Evolutionary conservation across 2,888 invertebrate genomes (phyloP), one percentile per base, ranked within the genome.

Genomic region (Cheilosia pagana): DNA sequence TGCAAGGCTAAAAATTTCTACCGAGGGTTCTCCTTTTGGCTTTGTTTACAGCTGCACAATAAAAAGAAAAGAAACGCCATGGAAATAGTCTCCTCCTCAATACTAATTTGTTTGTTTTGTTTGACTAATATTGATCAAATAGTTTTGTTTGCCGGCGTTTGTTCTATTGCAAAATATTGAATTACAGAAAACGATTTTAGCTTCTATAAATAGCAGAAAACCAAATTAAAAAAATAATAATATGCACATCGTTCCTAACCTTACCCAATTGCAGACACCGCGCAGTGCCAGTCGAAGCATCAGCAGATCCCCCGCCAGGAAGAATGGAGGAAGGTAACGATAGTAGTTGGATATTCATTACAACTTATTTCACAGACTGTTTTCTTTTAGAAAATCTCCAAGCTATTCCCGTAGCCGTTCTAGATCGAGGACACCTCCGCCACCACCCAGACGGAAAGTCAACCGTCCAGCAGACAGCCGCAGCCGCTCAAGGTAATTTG

Each of bases 211-310:
- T 67, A 67, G 59, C 16, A 6, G 23, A 65, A 63, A 31, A 41
- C 35, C 39, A 25, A 60, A 43, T 41, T 68, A 7, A 31, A 16
- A 19, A 23, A 53, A 52, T 53, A 67, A 78, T 59, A 71, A 41
- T 68, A 82, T 83, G 78, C 50, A 43, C 8, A 43, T 74, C 72
- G 72, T 83, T 55, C 53, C 75, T 81, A 81, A 81, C 75, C 79
- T 81, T 21, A 45, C 45, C 60, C 52, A 48, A n/a, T 85, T 85
- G 25, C 85, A 85, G 85, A 60, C 85, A 81, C 81, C 81, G 71
- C 85, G 76, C 31, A 85, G 81, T 60, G 67, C 50, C 59, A 85
- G 85, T 57, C 75, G 85, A 55, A 81, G 75, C 70, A 53, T 60
- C 53, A 81, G 81, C 65, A 76, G 60, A 41, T 85, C 85, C 7